phyloP scores from a whole-genome alignment of 2,888 invertebrate species.

The Dasypogon diadema region DNA sequence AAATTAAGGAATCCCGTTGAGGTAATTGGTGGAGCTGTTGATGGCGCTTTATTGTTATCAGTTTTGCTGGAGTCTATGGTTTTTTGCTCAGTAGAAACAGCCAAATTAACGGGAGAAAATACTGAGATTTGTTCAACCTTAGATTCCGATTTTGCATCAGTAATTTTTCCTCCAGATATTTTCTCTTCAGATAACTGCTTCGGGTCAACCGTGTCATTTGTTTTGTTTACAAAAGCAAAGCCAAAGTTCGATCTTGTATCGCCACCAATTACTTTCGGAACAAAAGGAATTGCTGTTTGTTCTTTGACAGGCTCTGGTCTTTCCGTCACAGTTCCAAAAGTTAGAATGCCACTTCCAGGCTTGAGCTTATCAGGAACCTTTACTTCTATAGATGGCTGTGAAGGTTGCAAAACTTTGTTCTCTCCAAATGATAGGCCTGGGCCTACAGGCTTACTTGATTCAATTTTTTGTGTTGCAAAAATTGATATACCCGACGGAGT shows the following conservation, averaged over 20 bases:
- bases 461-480: neutral
- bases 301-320: neutral
- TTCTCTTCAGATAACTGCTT: neutral
- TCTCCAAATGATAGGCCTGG: neutral
- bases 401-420: neutral
- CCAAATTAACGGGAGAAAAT: neutral
- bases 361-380: neutral
- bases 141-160: neutral
- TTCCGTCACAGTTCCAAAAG: neutral
- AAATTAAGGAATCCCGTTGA: no score
- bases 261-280: conserved; percentile 15
- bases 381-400: neutral
- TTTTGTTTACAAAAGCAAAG: conserved; percentile 11
- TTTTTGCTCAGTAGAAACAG: neutral
- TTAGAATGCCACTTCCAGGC: neutral
- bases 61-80: neutral
- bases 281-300: neutral
- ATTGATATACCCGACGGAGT: neutral
- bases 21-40: neutral
- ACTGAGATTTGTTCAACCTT: neutral
- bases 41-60: neutral
- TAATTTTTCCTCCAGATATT: no score
- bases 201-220: neutral
- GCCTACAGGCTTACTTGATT: neutral
- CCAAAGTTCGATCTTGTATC: neutral